Evolutionary conservation across 2,888 invertebrate genomes (phyloP), one percentile per base, ranked within the genome.

Genomic region (Mythimna impura): DNA sequence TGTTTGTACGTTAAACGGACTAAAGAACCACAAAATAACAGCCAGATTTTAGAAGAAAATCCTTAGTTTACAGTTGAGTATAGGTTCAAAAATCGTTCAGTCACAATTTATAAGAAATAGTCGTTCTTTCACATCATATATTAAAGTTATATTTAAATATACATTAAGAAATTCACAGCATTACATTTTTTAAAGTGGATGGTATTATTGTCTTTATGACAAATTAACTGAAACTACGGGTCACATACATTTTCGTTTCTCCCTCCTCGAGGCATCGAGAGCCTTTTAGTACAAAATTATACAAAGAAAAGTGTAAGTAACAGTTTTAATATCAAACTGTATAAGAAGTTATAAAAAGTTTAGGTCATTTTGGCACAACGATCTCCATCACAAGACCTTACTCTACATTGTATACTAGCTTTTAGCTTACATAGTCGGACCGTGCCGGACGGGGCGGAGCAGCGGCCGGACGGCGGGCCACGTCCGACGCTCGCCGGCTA

Each of bases 41-140:
- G 89, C 89, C 92, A 92, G 92, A 89, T 90, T 76, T 87, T 91
- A 86, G 92, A 92, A 91, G 90, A 85, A 93, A 90, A 92, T 88
- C 89, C 84, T 93, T 89, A 91, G 88, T 87, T 89, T 89, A 87
- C 89, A 92, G 93, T 89, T 89, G 88, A 90, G 93, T 93, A 95
- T 91, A 94, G 91, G 90, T 93, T 94, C 92, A 92, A 96, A 95
- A 96, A 92, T 91, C 91, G 86, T 88, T 95, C 95, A 95, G 95
- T 95, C 96, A 84, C 90, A 93, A 91, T 92, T 91, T 93, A 90
- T 93, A 93, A 94, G 93, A 94, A 93, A 92, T 93, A 92, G 91
- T 91, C 80, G 82, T 86, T 82, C 85, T 85, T 89, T 89, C 88
- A 82, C 85, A 86, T 87, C 86, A 88, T 80, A 82, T 85, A 85